phyloP scores from a whole-genome alignment of 2,888 invertebrate species.

The Dicranocentrus wangi region DNA sequence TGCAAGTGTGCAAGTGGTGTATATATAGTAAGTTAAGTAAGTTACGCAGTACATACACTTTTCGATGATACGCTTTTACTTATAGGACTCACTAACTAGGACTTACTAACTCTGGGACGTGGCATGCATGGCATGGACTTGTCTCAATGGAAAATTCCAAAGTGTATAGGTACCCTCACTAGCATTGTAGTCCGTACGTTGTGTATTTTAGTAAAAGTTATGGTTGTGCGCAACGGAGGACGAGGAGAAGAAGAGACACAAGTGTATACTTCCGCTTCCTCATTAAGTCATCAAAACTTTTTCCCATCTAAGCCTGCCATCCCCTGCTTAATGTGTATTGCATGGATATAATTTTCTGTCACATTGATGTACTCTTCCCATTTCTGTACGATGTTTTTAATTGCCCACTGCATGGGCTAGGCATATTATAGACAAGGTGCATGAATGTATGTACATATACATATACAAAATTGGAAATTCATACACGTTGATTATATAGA shows the following conservation, averaged over 20 bases:
- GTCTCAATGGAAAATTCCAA: conserved; percentile 12
- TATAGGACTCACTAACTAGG: no score
- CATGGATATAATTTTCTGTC: no score
- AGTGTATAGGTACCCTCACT: no score
- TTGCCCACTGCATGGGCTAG: no score
- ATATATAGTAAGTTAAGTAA: no score
- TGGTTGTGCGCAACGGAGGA: not conserved
- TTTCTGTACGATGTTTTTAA: no score
- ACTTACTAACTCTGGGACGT: no score
- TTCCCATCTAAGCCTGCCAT: not conserved
- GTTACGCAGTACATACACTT: conserved; percentile 7
- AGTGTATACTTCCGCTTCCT: conserved; percentile 31
- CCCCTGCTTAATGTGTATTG: not conserved
- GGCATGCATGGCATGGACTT: not conserved
- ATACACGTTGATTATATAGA: no score
- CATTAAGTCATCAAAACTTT: conserved; percentile 23
- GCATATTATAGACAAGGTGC: not conserved
- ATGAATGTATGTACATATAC: conserved; percentile 4
- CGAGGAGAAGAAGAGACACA: not conserved
- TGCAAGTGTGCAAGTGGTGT: not conserved
- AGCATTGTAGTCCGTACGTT: no score
- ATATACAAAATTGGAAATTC: no score
- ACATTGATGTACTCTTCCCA: no score
- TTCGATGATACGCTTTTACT: not conserved
- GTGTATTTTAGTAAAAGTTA: no score